Conservation (phyloP, 2,888 invertebrate genomes). For the Leucozona laternaria region DNA sequence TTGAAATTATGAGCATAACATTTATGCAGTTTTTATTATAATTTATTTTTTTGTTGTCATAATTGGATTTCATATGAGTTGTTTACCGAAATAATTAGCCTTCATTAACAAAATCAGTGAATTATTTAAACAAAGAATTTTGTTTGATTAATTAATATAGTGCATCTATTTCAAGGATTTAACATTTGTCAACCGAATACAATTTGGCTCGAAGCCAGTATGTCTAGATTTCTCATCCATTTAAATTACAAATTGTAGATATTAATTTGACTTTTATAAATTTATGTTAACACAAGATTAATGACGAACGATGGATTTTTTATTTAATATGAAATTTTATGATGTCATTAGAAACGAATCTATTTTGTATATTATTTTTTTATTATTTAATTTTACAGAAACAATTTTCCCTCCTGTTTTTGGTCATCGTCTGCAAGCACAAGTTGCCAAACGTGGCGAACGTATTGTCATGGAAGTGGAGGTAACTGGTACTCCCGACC, state of each 20-base stretch:
- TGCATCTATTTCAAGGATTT: conserved; percentile 17
- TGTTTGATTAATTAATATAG: conserved; percentile 8
- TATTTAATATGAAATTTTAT: neutral
- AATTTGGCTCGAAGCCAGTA: conserved; percentile 27
- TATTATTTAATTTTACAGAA: conserved; percentile 84
- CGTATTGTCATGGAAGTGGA: conserved; percentile 90
- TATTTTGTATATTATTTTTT: neutral
- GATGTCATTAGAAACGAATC: neutral
- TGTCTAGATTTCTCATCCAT: conserved; percentile 14
- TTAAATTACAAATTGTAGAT: conserved; percentile 13
- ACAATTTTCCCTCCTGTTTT: conserved; percentile 92
- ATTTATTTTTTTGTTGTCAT: too few species aligned
- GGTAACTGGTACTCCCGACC: conserved; percentile 91
- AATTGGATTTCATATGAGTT: neutral
- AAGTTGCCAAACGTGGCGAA: conserved; percentile 89
- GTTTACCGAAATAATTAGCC: neutral
- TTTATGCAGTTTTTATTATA: too few species aligned
- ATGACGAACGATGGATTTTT: conserved; percentile 8
- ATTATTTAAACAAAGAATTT: conserved; percentile 2
- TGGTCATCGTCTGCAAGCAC: conserved; percentile 90
- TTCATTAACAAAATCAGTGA: conserved; percentile 10
- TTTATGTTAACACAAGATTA: conserved; percentile 28
- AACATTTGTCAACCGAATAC: conserved; percentile 19
- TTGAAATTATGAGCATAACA: too few species aligned
- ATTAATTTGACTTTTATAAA: conserved; percentile 5